Base-by-base conservation (phyloP, 2,888 invertebrate genomes). In the Willowsia nigromaculata region DNA sequence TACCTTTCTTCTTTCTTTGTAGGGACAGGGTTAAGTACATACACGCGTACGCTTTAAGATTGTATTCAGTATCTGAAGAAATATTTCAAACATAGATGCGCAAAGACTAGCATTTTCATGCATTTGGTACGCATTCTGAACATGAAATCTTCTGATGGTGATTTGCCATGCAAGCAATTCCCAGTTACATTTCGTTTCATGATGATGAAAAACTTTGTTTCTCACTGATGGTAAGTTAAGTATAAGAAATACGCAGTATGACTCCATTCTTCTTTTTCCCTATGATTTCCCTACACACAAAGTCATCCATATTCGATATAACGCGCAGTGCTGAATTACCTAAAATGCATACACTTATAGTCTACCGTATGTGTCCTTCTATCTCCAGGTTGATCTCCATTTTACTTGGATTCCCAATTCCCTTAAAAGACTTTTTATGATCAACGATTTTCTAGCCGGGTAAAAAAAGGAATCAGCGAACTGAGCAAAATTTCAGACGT, bases 341-440 rank as follows among this genome's bases (percentile, higher is more conserved):
- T 76, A 76, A 15, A 22, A 25, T 4, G 25, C 47, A 18, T 30
- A 5, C 13, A 13, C 43, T 37, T 71, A 22, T 43, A 43, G 22
- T 22, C 22, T 71, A 13, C 40, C 56, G 33, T 22, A 33, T 81
- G 18, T 81, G 68, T 62, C 27, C 74, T 76, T 25, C 22, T 71
- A 85, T 71, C 71, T 85, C 33, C 33, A 27, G 62, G 22, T 65
- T 80, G 80, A 86, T 86, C 86, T 86, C 86, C 80, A 86, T 86
- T n/a, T 85, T 78, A 33, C 65, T 85, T 37, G 65, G 85, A 85
- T 85, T 81, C 86, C 86, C 86, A 86, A 86, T 86, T 86, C 86
- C 86, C 86, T 71, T 86, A 86, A 86, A 86, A 86, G 80, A 86
- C 86, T 86, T 86, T 86, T 86, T 86, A 86, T 86, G 86, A 86